These are phyloP conservation scores for Pseudorasbora parva DNA, from an alignment of 2,113 vertebrate genomes.

Conservation along the genomic window DNA sequence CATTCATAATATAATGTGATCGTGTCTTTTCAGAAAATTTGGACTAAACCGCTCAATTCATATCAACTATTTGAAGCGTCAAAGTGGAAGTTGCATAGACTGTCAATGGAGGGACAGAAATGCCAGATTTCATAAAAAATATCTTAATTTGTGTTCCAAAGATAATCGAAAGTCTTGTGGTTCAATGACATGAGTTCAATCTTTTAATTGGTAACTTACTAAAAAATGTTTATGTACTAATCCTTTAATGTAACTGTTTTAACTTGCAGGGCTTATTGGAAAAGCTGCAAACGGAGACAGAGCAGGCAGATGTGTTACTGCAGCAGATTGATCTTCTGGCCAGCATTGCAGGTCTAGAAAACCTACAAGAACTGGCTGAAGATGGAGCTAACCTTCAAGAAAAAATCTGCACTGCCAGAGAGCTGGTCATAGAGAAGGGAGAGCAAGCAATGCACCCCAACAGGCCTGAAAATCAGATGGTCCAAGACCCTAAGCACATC, in stretches of 20 bases:
- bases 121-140: no score
- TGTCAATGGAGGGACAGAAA: no score
- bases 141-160: no score
- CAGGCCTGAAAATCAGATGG: neutral
- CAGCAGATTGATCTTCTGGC: conserved; percentile 75
- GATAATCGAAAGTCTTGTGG: no score
- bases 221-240: neutral
- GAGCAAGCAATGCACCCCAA: conserved; percentile 65
- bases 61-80: no score
- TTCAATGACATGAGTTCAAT: no score
- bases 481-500: neutral
- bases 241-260: conserved; percentile 6
- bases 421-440: conserved; percentile 81
- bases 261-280: conserved; percentile 61
- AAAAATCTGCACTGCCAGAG: conserved; percentile 72
- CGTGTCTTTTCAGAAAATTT: no score
- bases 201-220: neutral
- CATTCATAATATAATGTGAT: no score
- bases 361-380: conserved; percentile 74
- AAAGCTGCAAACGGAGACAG: conserved; percentile 80
- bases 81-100: no score
- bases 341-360: conserved; percentile 68
- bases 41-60: no score
- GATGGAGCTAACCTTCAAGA: conserved; percentile 66
- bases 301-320: conserved; percentile 76